Base-by-base conservation (phyloP, 2,888 invertebrate species). In the Bursaphelenchus okinawaensis region DNA sequence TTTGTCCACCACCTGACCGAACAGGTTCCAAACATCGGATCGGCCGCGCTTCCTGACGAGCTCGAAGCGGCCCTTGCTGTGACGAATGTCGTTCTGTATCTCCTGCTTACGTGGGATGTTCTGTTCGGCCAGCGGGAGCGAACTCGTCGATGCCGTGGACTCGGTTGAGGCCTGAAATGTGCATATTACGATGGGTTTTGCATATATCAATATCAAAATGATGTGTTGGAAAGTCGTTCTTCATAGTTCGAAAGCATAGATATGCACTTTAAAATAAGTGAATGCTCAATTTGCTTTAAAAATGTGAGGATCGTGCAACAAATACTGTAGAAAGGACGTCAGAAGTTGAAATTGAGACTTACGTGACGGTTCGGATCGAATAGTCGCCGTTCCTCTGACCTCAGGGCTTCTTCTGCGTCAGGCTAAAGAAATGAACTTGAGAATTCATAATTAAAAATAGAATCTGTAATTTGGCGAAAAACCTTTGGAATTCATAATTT, bases 21-120 rank as follows among this genome's bases (percentile, higher is more conserved):
- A 80, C 16, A 80, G 66, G 57, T 80, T 80, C 80, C 80, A 80
- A 24, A 80, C 80, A 66, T 80, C 79, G 9, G 77, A 78, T 61
- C 77, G 67, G 19, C 80, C 80, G 9, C 79, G 66, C 58, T 80
- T 80, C 23, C 77, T 65, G 9, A 78, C 75, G 63, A 80, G 60
- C 58, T 70, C 66, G 61, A 79, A 80, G 7, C 80, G 66, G 29
- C 73, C 73, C 26, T 73, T 65, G 58, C 71, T 75, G 62, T 69
- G 59, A 16, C 73, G 69, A 50, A 73, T 73, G 62, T 73, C 73
- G 29, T 74, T 56, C 52, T 71, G 72, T 24, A 71, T 71, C 52
- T 71, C 71, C 55, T 71, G 71, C 50, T 71, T 71, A 12, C 72
- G 66, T 16, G 72, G 71, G 40, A 75, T 70, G 22, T 60, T 52